Base-by-base conservation (phyloP, 2,113 vertebrate genomes). In the Hippopotamus amphibius region DNA sequence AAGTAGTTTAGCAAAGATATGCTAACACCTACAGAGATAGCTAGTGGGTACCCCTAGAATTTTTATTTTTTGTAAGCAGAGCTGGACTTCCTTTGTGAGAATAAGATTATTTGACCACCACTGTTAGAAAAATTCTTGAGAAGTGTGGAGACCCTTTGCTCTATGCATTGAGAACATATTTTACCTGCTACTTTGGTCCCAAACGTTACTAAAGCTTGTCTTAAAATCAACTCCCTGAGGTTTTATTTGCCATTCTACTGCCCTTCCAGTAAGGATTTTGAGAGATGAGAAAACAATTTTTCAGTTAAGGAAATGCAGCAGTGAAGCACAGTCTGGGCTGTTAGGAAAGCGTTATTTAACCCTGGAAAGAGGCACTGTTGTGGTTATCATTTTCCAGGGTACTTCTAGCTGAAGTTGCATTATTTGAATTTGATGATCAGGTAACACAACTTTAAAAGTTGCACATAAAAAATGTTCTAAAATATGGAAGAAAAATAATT, bases 1-100 rank as follows among this genome's bases (percentile, higher is more conserved):
- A 97, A 68, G 17, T 76, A 50, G 81, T 81, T 95, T 93, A 68
- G 43, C 46, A 90, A 71, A 83, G 22, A 81, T 50, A 79, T 43
- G 16, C 55, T 50, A 59, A 26, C 30, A 12, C 41, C 14, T 66
- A 28, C 74, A 43, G 24, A 59, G 19, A 6, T 66, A 81, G 57
- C 30, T n/a, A 24, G 53, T 72, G 7, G 9, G 5, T 12, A 53
- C 28, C 37, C 9, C 19, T 71, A 57, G 69, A 46, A 59, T 26
- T 76, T 19, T 41, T 65, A 4, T 33, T 17, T 94, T 94, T 77
- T 66, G 37, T 26, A 77, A 33, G 15, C 68, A 69, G 19, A 92
- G 2, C 5, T 81, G 74, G 90, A 90, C 14, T 95, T 59, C 11
- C 6, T 87, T 57, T 89, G 22, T 83, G 43, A 89, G 50, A 93